A percentile compares a stretch with the other conserved stretches of the same genome.
phyloP scores from a whole-genome alignment of 2,888 invertebrate genomes.

The Fissipunctia ypsillon region DNA sequence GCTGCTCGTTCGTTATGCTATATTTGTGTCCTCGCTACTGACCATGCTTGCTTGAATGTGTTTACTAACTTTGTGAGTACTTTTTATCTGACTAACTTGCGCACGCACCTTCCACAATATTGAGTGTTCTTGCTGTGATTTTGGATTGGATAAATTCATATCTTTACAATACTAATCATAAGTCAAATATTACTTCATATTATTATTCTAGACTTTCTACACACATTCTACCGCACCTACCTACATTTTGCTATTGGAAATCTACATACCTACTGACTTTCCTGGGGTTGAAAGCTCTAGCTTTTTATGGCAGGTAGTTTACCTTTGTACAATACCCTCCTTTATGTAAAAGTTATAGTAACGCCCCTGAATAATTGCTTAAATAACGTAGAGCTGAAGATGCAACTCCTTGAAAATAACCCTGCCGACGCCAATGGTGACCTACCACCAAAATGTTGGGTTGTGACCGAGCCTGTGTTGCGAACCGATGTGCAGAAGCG shows the following conservation, averaged over 20 bases:
- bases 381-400: not conserved
- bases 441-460: not conserved
- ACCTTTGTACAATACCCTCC: not conserved
- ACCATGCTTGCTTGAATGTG: not conserved
- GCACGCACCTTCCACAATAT: not conserved
- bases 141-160: not conserved
- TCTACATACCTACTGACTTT: too few species aligned
- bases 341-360: not conserved
- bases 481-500: too few species aligned
- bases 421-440: not conserved
- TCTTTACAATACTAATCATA: not conserved
- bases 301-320: not conserved
- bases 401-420: not conserved
- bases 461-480: not conserved
- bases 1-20: not conserved
- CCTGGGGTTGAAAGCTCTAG: too few species aligned
- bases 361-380: not conserved
- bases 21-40: not conserved
- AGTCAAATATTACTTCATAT: too few species aligned
- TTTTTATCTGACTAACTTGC: not conserved
- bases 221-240: too few species aligned
- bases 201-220: too few species aligned
- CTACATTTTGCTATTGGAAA: too few species aligned
- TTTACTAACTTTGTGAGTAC: not conserved
- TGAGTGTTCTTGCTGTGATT: not conserved